A percentile compares a stretch with the other conserved stretches of the same genome.
Evolutionary conservation across 2,113 vertebrate genomes (phyloP).

Genomic region (Sceloporus tristichus): DNA sequence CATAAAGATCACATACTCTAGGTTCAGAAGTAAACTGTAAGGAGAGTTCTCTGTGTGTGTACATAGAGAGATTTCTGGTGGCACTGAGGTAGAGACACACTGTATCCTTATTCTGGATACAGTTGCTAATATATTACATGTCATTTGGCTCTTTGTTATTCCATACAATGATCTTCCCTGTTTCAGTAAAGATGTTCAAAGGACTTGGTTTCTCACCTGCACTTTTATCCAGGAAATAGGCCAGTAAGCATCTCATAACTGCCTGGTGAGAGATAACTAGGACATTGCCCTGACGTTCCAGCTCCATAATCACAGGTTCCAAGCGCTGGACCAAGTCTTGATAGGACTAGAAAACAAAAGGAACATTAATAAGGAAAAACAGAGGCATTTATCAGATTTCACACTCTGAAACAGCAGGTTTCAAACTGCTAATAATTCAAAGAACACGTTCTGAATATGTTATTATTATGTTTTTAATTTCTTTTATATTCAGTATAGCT

Average conservation of each 20-base stretch:
- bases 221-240: slow-evolving; percentile 96
- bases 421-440: neutral
- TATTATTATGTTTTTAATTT: neutral
- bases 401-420: slow-evolving; percentile 49
- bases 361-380: neutral
- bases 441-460: no score
- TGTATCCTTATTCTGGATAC: neutral
- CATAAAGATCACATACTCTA: neutral
- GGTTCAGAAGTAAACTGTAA: neutral
- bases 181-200: neutral
- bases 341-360: slow-evolving; percentile 85
- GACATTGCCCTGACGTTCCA: slow-evolving; percentile 95
- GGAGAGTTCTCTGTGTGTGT: neutral
- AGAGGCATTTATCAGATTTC: slow-evolving; percentile 24
- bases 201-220: slow-evolving; percentile 83
- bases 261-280: slow-evolving; percentile 96
- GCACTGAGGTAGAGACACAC: neutral
- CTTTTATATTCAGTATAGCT: neutral
- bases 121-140: neutral
- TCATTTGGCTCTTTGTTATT: neutral
- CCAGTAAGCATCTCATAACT: slow-evolving; percentile 96
- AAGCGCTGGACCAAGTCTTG: slow-evolving; percentile 96
- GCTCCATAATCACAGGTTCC: slow-evolving; percentile 97
- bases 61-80: neutral
- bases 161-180: neutral